phyloP scores from a whole-genome alignment of 2,888 invertebrate genomes.

The Cyaniris semiargus region DNA sequence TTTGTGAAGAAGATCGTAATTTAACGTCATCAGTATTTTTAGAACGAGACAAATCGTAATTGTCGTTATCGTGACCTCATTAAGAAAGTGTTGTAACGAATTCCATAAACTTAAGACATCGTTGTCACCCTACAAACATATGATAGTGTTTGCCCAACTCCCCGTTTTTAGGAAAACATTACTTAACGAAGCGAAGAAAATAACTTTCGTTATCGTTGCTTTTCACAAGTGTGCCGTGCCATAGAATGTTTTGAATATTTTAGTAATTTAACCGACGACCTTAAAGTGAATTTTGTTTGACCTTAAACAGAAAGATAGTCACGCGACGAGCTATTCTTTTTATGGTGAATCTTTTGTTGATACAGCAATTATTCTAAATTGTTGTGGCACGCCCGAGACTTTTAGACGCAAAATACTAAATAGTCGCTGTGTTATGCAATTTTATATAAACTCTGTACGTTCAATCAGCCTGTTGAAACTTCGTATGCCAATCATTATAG shows the following conservation, averaged over 20 bases:
- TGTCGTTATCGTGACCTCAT: not conserved
- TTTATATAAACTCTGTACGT: not conserved
- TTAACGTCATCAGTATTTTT: not conserved
- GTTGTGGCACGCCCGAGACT: slow-evolving; percentile 1
- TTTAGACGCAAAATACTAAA: not conserved
- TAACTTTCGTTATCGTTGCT: slow-evolving; percentile 27
- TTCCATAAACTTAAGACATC: not conserved
- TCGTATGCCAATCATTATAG: slow-evolving; percentile 13
- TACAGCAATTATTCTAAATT: slow-evolving; percentile 12
- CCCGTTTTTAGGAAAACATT: not conserved
- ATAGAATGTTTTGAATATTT: slow-evolving; percentile 28
- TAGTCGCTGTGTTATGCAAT: slow-evolving; percentile 7
- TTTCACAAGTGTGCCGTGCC: slow-evolving; percentile 6
- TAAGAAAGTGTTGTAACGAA: not conserved
- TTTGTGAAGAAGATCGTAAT: not conserved
- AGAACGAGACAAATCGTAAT: not conserved
- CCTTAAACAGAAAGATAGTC: slow-evolving; percentile 62
- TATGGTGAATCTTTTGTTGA: slow-evolving; percentile 16
- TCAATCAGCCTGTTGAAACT: not conserved
- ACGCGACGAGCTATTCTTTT: slow-evolving; percentile 34
- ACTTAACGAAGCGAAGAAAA: slow-evolving; percentile 26
- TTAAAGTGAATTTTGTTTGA: slow-evolving; percentile 65
- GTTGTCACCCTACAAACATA: not conserved
- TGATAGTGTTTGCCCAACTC: not conserved
- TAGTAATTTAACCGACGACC: slow-evolving; percentile 54